Percentiles rank a stretch among this genome's conserved stretches.
These are phyloP conservation scores for Sakesphorus luctuosus DNA, from an alignment of 2,113 vertebrate species.

Conservation along the genomic window DNA sequence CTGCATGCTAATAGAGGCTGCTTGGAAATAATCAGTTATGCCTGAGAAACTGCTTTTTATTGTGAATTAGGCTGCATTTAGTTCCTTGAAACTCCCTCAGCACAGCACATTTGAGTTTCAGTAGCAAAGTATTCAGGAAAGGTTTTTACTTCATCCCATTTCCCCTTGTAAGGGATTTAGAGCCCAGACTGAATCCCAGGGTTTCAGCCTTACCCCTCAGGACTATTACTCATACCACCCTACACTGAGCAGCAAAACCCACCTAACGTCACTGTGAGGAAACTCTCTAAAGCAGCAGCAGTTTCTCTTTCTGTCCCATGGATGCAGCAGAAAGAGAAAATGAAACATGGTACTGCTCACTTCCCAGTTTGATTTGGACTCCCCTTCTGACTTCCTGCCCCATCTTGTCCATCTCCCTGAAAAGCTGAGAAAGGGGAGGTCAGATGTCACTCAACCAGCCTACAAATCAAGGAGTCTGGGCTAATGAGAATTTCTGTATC, in stretches of 20 bases:
- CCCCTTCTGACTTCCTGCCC: not conserved
- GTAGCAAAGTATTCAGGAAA: not conserved
- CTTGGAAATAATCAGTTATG: not conserved
- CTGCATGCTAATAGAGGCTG: not conserved
- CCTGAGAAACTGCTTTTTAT: not conserved
- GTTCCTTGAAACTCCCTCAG: not conserved
- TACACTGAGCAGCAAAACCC: not conserved
- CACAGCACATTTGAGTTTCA: not conserved
- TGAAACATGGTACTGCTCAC: rapidly evolving
- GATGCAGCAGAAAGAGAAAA: not conserved
- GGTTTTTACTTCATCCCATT: not conserved
- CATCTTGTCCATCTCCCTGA: not conserved
- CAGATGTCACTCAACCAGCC: not conserved
- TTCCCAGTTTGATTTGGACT: not conserved
- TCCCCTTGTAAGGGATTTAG: not conserved
- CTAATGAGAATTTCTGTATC: not conserved
- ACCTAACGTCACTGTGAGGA: not conserved
- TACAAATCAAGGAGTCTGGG: not conserved
- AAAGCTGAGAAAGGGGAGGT: not conserved
- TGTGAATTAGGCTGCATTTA: not conserved
- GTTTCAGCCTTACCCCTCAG: not conserved
- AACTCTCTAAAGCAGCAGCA: not conserved
- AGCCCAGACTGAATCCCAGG: not conserved
- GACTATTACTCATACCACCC: not conserved
- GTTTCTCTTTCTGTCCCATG: not conserved